A percentile compares a stretch with the other conserved stretches of the same genome.
Conservation (phyloP, 2,797 vertebrate genomes). For the Malacoraja senta region DNA sequence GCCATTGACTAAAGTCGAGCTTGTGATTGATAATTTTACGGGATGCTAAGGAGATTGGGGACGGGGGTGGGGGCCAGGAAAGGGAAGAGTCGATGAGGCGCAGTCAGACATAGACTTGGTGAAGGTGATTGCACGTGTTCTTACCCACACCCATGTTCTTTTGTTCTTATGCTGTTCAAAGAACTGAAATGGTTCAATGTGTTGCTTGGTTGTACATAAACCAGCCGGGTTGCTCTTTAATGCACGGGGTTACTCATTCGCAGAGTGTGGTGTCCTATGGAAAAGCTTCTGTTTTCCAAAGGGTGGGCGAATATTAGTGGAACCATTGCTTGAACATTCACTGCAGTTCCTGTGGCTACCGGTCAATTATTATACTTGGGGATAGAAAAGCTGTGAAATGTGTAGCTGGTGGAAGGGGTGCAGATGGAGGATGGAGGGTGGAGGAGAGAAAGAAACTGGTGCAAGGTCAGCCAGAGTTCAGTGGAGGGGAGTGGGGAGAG, state of each 20-base stretch:
- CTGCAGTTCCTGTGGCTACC: background rate
- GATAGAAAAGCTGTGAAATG: too few species aligned
- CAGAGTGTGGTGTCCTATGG: slow-evolving; percentile 50
- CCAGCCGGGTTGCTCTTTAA: background rate
- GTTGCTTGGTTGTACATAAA: background rate
- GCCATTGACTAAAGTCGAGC: background rate
- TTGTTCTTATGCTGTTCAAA: background rate
- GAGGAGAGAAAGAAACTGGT: too few species aligned
- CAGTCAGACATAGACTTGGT: too few species aligned
- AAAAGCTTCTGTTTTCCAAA: rapidly evolving
- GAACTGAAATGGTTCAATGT: background rate
- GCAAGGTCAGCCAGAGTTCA: too few species aligned
- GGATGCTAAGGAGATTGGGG: background rate
- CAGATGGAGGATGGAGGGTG: too few species aligned
- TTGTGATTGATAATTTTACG: background rate
- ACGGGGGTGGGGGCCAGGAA: too few species aligned
- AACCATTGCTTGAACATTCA: rapidly evolving
- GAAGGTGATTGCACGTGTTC: too few species aligned
- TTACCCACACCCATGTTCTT: background rate
- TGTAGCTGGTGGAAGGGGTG: too few species aligned
- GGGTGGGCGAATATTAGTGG: background rate
- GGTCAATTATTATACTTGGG: too few species aligned
- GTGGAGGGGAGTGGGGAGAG: too few species aligned
- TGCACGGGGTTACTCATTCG: background rate
- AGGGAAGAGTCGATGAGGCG: too few species aligned